Evolutionary conservation across 2,888 invertebrate genomes (phyloP).

Genomic region (Acronicta leporina): DNA sequence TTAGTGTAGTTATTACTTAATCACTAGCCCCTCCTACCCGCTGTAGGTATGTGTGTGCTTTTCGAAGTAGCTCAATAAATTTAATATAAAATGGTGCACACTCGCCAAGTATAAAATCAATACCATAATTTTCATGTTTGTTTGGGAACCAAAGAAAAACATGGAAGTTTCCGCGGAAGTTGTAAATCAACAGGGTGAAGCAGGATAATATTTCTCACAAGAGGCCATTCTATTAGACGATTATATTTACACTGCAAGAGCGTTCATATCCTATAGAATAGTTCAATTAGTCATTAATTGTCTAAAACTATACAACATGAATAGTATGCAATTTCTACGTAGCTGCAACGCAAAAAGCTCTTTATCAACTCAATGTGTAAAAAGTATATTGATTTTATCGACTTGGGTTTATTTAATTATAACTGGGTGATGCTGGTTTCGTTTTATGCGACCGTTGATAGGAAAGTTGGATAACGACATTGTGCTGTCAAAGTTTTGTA

Average conservation of each 20-base stretch:
- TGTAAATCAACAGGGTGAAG: constrained; percentile 37
- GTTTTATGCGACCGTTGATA: constrained; percentile 69
- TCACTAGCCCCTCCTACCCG: too few species aligned
- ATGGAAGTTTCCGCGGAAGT: constrained; percentile 28
- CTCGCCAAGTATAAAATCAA: constrained; percentile 14
- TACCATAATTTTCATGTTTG: constrained; percentile 28
- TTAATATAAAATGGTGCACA: neutral
- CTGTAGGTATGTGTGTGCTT: too few species aligned
- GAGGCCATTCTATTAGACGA: constrained; percentile 12
- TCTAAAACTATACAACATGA: too few species aligned
- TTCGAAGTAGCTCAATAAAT: too few species aligned
- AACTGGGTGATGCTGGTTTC: constrained; percentile 62
- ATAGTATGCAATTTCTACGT: too few species aligned
- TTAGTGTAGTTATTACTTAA: too few species aligned
- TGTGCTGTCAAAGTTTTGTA: constrained; percentile 65
- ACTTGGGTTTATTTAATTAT: constrained; percentile 65
- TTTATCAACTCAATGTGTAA: constrained; percentile 40
- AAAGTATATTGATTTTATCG: constrained; percentile 54
- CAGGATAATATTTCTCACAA: constrained; percentile 31
- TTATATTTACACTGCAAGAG: constrained; percentile 17
- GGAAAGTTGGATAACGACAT: constrained; percentile 73
- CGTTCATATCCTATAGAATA: constrained; percentile 18
- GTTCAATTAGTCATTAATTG: constrained; percentile 15
- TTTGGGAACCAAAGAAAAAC: constrained; percentile 33
- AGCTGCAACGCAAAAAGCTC: constrained; percentile 33